Percentiles rank a stretch among this genome's conserved stretches.
phyloP scores from a whole-genome alignment of 2,888 invertebrate species.

The Lasioglossum morio region DNA sequence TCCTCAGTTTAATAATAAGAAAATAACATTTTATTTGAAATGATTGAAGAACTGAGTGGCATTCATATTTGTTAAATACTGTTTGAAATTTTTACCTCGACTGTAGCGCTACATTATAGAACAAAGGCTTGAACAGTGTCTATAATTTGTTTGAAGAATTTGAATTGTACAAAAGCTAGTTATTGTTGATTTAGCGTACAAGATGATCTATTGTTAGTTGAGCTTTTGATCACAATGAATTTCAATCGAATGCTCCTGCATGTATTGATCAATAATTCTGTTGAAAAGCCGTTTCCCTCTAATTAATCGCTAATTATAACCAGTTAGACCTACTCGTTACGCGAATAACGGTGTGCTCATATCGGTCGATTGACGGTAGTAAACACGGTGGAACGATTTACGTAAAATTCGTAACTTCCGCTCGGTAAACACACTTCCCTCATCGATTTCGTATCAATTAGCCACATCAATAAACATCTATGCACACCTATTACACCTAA shows the following conservation, averaged over 20 bases:
- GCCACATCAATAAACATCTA: conserved; percentile 26
- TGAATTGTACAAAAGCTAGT: not conserved
- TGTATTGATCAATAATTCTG: conserved; percentile 27
- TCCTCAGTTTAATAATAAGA: too few relatives aligned
- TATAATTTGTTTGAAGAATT: not conserved
- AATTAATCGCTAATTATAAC: conserved; percentile 64
- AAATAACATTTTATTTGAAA: not conserved
- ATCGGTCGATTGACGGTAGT: conserved; percentile 45
- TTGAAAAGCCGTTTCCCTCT: conserved; percentile 31
- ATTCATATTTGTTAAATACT: not conserved
- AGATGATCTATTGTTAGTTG: not conserved
- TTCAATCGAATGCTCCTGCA: not conserved
- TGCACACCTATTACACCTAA: not conserved
- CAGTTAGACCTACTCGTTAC: conserved; percentile 55
- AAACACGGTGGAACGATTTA: conserved; percentile 68
- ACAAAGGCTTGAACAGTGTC: not conserved
- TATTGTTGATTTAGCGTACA: not conserved
- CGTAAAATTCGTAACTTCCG: conserved; percentile 69
- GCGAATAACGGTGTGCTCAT: conserved; percentile 53
- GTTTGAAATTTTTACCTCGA: not conserved
- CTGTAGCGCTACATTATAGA: not conserved
- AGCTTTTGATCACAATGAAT: not conserved
- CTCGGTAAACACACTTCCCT: conserved; percentile 52
- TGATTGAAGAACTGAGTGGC: not conserved
- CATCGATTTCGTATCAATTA: conserved; percentile 55